These are phyloP conservation scores for Heteractis magnifica DNA, from an alignment of 92 coral and sea anemone species.

Conservation along the genomic window DNA sequence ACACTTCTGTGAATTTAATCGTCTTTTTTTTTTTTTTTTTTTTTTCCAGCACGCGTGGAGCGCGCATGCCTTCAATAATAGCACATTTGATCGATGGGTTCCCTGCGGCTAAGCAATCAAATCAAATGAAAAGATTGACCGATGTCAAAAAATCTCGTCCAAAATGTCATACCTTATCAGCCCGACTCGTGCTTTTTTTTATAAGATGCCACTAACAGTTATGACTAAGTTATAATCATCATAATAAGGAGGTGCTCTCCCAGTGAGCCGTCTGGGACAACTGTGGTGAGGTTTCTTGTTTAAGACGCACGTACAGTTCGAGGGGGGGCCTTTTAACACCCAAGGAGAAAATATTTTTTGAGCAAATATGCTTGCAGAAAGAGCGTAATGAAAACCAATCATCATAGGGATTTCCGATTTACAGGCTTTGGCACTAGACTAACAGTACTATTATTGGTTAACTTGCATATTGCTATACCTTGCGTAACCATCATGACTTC, in stretches of 20 bases:
- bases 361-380: too few relatives aligned
- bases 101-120: not conserved
- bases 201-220: not conserved
- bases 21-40: not conserved
- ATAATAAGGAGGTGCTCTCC: not conserved
- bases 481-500: too few relatives aligned
- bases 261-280: not conserved
- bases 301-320: not conserved
- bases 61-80: not conserved
- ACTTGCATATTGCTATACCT: too few relatives aligned
- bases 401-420: too few relatives aligned
- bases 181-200: not conserved
- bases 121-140: not conserved
- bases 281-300: not conserved
- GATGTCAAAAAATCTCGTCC: not conserved
- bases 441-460: too few relatives aligned
- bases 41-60: not conserved
- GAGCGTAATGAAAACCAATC: too few relatives aligned
- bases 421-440: too few relatives aligned
- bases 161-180: not conserved
- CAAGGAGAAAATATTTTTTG: too few relatives aligned
- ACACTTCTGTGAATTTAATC: not conserved
- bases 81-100: not conserved
- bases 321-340: too few relatives aligned
- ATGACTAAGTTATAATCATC: not conserved